Percentiles rank a stretch among this genome's conserved stretches.
phyloP scores from a whole-genome alignment of 1,140 invertebrate species.

The Eupristina koningsbergeri region DNA sequence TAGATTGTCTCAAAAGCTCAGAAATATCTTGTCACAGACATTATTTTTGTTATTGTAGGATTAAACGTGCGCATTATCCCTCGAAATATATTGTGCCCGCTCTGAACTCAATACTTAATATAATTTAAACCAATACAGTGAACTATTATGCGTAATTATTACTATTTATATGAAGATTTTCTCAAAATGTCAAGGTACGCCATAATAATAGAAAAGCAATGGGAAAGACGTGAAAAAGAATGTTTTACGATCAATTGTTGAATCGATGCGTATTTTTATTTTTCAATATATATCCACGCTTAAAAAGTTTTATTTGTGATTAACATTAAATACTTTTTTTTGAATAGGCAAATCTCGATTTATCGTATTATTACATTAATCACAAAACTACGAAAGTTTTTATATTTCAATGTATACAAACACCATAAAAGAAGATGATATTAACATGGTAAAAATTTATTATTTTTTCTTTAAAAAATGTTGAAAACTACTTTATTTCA shows the following conservation, averaged over 20 bases:
- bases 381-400: no score
- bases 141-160: not conserved
- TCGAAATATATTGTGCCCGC: not conserved
- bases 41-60: slow-evolving; percentile 67
- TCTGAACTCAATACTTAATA: not conserved
- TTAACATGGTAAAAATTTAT: no score
- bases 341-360: no score
- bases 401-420: no score
- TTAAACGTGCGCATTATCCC: slow-evolving; percentile 55
- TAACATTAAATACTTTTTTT: not conserved
- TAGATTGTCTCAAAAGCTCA: slow-evolving; percentile 18
- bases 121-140: not conserved
- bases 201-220: not conserved
- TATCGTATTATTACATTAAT: no score
- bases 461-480: no score
- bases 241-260: not conserved
- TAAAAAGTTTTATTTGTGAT: not conserved
- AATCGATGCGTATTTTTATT: not conserved
- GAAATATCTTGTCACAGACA: slow-evolving; percentile 65
- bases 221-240: not conserved
- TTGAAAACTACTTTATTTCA: no score
- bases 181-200: not conserved
- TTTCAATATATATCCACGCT: no score
- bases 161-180: not conserved
- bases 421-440: no score